Conservation (phyloP, 1,140 invertebrate genomes). For the Aleiodes sp. region DNA sequence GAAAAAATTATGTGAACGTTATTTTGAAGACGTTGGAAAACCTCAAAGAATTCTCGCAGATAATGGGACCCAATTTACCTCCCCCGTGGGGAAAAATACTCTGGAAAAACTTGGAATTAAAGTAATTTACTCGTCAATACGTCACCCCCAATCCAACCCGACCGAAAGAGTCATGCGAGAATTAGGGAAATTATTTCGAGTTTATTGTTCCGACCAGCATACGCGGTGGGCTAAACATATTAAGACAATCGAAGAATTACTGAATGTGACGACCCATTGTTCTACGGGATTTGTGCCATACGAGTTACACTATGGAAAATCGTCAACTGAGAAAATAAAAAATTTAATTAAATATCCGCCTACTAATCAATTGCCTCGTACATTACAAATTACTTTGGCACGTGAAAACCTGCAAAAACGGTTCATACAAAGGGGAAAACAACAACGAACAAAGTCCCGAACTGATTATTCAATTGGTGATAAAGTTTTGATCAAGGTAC, state of each 20-base stretch:
- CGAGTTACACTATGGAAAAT: conserved; percentile 37
- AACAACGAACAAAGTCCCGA: background rate
- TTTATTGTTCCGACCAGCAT: conserved; percentile 25
- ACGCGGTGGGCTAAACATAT: conserved; percentile 26
- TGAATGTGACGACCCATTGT: conserved; percentile 30
- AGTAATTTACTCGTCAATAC: conserved; percentile 21
- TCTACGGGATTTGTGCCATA: conserved; percentile 34
- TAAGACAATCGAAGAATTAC: conserved; percentile 9
- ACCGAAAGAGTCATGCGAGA: conserved; percentile 33
- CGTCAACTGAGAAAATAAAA: conserved; percentile 1
- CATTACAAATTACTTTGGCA: background rate
- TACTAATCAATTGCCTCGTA: background rate
- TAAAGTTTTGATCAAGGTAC: background rate
- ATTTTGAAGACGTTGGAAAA: conserved; percentile 30
- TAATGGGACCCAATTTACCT: conserved; percentile 35
- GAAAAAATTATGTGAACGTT: conserved; percentile 29
- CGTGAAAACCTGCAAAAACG: background rate
- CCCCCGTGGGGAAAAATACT: conserved; percentile 13
- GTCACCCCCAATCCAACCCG: conserved; percentile 31
- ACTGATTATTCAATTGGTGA: background rate
- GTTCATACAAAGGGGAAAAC: background rate
- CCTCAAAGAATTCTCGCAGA: conserved; percentile 26
- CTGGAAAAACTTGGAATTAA: conserved; percentile 22
- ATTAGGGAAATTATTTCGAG: conserved; percentile 31
- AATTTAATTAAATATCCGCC: conserved; percentile 1